Percentiles rank a stretch among this genome's conserved stretches.
Conservation (phyloP, 2,797 vertebrate species). For the Pyrrhura leucotis region DNA sequence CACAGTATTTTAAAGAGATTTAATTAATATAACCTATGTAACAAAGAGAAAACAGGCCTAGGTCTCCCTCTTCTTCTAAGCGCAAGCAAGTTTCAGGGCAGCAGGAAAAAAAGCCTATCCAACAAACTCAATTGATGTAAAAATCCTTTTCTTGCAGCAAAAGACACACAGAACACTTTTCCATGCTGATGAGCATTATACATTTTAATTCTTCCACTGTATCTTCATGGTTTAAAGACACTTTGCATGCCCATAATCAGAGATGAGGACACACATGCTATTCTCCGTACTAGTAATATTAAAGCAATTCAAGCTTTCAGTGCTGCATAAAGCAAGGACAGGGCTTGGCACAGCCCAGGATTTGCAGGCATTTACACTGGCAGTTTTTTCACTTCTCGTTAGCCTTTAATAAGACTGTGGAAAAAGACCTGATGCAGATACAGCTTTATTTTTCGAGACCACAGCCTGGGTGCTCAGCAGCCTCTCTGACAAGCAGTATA, state of each 20-base stretch:
- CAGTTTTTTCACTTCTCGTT: background rate
- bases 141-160: background rate
- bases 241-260: background rate
- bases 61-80: background rate
- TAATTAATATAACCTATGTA: background rate
- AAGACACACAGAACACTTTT: background rate
- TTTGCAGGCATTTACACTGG: background rate
- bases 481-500: background rate
- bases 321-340: background rate
- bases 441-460: background rate
- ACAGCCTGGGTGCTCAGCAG: background rate
- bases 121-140: background rate
- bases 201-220: background rate
- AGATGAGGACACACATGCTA: background rate
- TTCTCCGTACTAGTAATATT: background rate
- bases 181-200: accelerated
- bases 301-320: background rate
- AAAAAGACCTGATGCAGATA: background rate
- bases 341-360: background rate
- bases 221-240: background rate
- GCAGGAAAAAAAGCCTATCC: background rate
- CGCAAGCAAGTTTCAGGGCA: background rate
- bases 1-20: background rate
- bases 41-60: background rate
- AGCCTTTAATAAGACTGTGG: background rate